Evolutionary conservation across 2,797 vertebrate species (phyloP).

Genomic region (Naso thynnoides): DNA sequence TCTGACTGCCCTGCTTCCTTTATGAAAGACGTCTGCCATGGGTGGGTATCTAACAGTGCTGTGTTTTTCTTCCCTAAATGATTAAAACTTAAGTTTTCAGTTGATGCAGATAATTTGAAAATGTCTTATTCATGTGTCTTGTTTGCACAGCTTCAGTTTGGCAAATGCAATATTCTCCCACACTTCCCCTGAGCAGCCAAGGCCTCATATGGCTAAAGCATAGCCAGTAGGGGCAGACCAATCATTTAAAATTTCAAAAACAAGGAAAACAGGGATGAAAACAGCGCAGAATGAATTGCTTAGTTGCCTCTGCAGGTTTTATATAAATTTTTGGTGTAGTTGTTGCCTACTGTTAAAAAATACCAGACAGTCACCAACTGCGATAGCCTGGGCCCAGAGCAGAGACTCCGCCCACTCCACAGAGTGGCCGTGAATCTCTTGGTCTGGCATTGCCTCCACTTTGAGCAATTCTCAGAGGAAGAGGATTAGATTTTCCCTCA

Average conservation of each 20-base stretch:
- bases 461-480: no score
- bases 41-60: no score
- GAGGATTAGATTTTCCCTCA: no score
- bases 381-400: no score
- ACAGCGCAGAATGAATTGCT: no score
- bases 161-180: not conserved
- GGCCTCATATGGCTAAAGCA: no score
- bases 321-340: not conserved
- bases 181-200: not conserved
- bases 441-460: no score
- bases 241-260: not conserved
- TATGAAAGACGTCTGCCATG: not conserved
- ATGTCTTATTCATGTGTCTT: not conserved
- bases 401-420: no score
- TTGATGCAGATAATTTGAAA: not conserved
- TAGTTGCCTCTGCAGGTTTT: no score
- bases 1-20: not conserved
- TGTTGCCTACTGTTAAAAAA: not conserved
- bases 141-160: not conserved
- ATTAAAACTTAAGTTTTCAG: not conserved
- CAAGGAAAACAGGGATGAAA: not conserved
- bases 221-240: not conserved
- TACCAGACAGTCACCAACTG: not conserved
- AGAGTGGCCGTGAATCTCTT: no score
- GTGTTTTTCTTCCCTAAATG: not conserved